Base-by-base conservation (phyloP, 2,113 vertebrate genomes). In the Picathartes gymnocephalus region DNA sequence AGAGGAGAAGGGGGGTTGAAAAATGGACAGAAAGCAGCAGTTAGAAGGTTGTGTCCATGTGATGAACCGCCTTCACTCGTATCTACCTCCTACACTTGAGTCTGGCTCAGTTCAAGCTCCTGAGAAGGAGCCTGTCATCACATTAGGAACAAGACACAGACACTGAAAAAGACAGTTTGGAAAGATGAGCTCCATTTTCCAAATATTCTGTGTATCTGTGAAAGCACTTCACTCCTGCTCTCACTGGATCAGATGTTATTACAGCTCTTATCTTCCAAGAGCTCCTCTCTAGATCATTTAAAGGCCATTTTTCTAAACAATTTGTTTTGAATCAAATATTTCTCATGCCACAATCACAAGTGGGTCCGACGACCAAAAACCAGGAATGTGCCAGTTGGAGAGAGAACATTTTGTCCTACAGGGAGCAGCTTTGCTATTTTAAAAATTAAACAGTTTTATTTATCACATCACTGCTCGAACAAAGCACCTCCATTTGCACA, bases 281-380 rank as follows among this genome's bases (percentile, higher is more conserved):
- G 23, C 50, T 69, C 40, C 58, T 20, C 40, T 51, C 35, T 14
- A 25, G 16, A 20, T 20, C 37, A 61, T 39, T 50, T 79, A 44
- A 44, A 88, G 24, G 53, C 24, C 5, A 5, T 68, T 76, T 54
- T 64, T 35, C 56, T 47, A 54, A 71, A 54, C n/a, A 22, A 47
- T 47, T 51, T 37, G 10, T 23, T 73, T 27, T 35, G n/a, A 74
- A 50, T 56, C 17, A 35, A 28, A 25, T 71, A 4, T 39, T 68
- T 37, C 42, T 69, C 50, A 11, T 8, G 8, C n/a, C 35, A 23
- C 3, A 2, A 81, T 11, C n/a, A 45, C 19, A 33, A 45, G 45
- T 16, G 39, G 30, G 45, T 68, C n/a, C 0, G 0, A 73, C 30
- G 3, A 60, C 51, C 31, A 57, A 73, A 65, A 27, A 2, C 1